These are phyloP conservation scores for Cassiopea xamachana DNA, from an alignment of 30 jellyfish, hydroid and myxozoan genomes.

Conservation along the genomic window DNA sequence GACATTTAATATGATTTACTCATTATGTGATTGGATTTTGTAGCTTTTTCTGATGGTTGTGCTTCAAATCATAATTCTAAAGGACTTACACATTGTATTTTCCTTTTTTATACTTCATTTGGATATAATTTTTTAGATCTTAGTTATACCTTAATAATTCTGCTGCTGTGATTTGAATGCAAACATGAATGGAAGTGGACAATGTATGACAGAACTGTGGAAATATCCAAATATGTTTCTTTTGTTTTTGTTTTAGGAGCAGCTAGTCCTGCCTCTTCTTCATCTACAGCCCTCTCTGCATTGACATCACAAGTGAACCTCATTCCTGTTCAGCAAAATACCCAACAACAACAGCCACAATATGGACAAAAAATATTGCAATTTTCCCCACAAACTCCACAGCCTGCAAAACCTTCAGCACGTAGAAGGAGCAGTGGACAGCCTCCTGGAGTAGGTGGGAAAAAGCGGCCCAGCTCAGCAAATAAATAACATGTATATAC, in stretches of 20 bases:
- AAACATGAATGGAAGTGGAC: too few relatives aligned
- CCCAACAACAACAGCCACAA: conserved; percentile 79
- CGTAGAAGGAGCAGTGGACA: conserved; percentile 84
- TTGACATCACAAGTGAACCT: conserved; percentile 97
- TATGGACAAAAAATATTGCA: conserved; percentile 83
- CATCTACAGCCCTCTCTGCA: conserved; percentile 96
- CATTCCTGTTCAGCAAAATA: conserved; percentile 91
- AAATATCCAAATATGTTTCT: not conserved
- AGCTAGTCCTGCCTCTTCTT: conserved; percentile 53
- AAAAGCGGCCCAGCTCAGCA: conserved; percentile 82
- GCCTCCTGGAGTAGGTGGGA: conserved; percentile 86
- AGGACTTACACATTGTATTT: too few relatives aligned
- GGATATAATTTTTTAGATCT: too few relatives aligned
- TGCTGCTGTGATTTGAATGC: too few relatives aligned
- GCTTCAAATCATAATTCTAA: too few relatives aligned
- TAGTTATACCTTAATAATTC: too few relatives aligned
- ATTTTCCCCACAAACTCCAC: conserved; percentile 88
- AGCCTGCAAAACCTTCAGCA: conserved; percentile 82
- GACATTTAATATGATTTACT: too few relatives aligned
- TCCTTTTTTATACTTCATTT: too few relatives aligned
- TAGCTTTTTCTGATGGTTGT: too few relatives aligned
- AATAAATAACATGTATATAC: conserved; percentile 11
- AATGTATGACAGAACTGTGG: not conserved
- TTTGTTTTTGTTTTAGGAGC: conserved; percentile 12
- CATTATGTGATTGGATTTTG: too few relatives aligned